Base-by-base conservation (phyloP, 2,113 vertebrate genomes). In the Prinia subflava region DNA sequence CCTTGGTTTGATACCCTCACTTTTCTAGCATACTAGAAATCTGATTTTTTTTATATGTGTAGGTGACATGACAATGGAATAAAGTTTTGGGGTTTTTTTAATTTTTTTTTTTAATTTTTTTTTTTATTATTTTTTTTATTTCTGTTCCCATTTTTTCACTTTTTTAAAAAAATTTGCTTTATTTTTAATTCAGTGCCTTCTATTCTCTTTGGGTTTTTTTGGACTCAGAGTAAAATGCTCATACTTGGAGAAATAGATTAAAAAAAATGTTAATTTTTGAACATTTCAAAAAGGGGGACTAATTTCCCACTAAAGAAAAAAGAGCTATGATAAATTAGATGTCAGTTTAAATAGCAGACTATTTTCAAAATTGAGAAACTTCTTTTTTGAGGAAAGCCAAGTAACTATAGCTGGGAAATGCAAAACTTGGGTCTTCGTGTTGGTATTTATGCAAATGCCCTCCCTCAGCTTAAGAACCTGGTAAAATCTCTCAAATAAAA, bases 381-480 rank as follows among this genome's bases (percentile, higher is more conserved):
- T 68, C 6, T 18, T 74, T 76, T 79, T 44, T 69, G 37, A 80
- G 37, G 20, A 46, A 39, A 13, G 13, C 23, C 20, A n/a, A 22
- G 15, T 55, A 57, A 41, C 17, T 69, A 0, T 23, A 62, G 11
- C 13, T 47, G n/a, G 49, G 31, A 87, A 92, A 78, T 42, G 3
- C 59, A 39, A 56, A 91, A 70, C 52, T 59, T 86, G 25, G 12
- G 31, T 63, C 18, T 81, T 70, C 0, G 0, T 53, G 24, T 64
- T 57, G 37, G 6, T 49, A 44, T 91, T 93, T 79, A 53, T 90
- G 84, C 25, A 96, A 87, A 94, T 84, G 1, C 21, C 13, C 25
- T 89, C 31, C 12, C 7, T 80, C 23, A 71, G 35, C 35, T 71
- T 60, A 75, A 84, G 35, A 68, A 52, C 31, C 49, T 60, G 30